phyloP scores from a whole-genome alignment of 2,888 invertebrate species.

The Augochlorella aurata region DNA sequence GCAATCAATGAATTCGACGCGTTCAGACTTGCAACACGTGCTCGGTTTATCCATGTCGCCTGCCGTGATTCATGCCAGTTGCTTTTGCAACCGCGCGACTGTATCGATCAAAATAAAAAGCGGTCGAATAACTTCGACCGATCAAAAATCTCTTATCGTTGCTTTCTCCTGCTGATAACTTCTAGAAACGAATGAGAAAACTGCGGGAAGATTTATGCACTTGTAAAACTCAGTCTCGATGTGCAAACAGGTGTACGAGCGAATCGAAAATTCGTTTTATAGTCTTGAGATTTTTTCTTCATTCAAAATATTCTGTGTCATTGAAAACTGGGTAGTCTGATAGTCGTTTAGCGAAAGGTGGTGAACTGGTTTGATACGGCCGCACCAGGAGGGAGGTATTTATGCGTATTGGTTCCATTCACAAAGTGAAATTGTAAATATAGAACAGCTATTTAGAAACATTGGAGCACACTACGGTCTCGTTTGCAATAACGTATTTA shows the following conservation, averaged over 20 bases:
- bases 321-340: neutral
- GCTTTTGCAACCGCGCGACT: neutral
- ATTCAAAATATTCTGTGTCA: neutral
- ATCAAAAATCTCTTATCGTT: neutral
- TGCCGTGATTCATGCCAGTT: neutral
- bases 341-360: neutral
- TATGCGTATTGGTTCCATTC: conserved; percentile 5
- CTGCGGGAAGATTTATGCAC: neutral
- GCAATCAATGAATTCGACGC: neutral
- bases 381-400: neutral
- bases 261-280: neutral
- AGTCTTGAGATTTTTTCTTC: neutral
- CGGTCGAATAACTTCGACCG: neutral
- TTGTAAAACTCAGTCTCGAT: too few relatives aligned
- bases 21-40: neutral
- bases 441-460: conserved; percentile 13
- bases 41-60: neutral
- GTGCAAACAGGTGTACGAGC: neutral
- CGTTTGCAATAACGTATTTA: neutral
- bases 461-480: neutral
- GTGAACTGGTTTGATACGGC: neutral
- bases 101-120: neutral
- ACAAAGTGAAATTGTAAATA: conserved; percentile 22
- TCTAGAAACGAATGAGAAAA: neutral
- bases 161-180: neutral